Percentiles rank a stretch among this genome's conserved stretches.
Evolutionary conservation across 2,113 vertebrate genomes (phyloP).

Genomic region (Pithys albifrons): DNA sequence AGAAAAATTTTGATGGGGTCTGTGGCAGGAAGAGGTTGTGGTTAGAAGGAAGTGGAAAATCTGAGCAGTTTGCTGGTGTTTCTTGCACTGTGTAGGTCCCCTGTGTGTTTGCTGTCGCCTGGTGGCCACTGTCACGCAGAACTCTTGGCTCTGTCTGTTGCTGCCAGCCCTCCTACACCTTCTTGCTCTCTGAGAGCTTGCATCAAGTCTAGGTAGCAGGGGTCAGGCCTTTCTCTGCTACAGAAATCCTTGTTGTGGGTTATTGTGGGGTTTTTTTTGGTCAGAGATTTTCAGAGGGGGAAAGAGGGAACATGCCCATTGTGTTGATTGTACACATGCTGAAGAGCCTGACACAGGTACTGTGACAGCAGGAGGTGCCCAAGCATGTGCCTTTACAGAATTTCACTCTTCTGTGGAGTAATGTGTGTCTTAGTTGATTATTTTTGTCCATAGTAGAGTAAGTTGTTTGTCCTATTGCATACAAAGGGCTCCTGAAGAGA

Average conservation of each 20-base stretch:
- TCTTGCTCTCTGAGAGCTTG: background rate
- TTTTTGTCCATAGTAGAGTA: background rate
- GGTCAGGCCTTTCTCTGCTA: background rate
- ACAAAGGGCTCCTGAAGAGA: background rate
- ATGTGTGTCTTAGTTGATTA: background rate
- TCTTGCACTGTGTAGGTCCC: accelerated
- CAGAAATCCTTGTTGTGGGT: background rate
- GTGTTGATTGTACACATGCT: background rate
- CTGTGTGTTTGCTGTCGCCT: constrained; percentile 30
- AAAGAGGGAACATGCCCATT: background rate
- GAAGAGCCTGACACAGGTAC: background rate
- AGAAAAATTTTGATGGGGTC: background rate
- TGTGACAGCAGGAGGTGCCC: background rate
- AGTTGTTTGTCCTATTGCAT: background rate
- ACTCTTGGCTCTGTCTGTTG: background rate
- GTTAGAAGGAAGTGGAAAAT: background rate
- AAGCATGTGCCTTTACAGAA: background rate
- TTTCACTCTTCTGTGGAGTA: background rate
- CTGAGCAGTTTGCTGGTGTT: accelerated
- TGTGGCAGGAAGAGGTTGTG: background rate
- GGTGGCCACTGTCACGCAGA: background rate
- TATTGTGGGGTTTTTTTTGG: background rate
- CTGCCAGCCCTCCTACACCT: background rate
- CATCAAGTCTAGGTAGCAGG: background rate
- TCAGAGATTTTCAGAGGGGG: background rate